Percentiles rank a stretch among this genome's conserved stretches.
phyloP scores from a whole-genome alignment of 2,113 vertebrate species.

The Bujurquina vittata region DNA sequence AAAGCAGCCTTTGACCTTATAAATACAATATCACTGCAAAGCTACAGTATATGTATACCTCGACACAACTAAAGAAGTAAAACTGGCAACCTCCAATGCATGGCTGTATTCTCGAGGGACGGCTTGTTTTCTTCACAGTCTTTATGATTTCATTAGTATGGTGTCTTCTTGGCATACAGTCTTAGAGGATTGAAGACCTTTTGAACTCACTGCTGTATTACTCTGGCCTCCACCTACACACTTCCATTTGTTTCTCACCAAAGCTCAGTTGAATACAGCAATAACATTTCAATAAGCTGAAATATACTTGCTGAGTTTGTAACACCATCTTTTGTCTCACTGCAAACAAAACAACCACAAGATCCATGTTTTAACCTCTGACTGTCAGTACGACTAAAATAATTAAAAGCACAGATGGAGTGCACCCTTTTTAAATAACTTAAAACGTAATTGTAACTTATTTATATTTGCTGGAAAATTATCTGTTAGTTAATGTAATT shows the following conservation, averaged over 20 bases:
- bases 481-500: background rate
- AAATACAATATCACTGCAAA: constrained; percentile 3
- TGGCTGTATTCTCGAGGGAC: constrained; percentile 24
- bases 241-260: constrained; percentile 32
- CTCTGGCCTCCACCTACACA: constrained; percentile 58
- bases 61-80: constrained; percentile 12
- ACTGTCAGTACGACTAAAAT: background rate
- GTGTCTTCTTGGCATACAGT: constrained; percentile 43
- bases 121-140: constrained; percentile 32
- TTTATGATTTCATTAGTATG: constrained; percentile 48
- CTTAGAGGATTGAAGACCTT: constrained; percentile 42
- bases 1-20: constrained; percentile 7
- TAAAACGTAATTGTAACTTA: background rate
- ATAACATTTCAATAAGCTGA: background rate
- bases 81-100: constrained; percentile 20
- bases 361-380: background rate
- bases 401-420: background rate
- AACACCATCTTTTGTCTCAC: background rate
- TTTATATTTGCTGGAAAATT: background rate
- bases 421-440: background rate
- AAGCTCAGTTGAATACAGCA: constrained; percentile 18
- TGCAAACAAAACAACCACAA: background rate
- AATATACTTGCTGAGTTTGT: background rate
- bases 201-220: constrained; percentile 32
- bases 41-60: background rate